These are phyloP conservation scores for Drosophila mettleri DNA, from an alignment of 2,888 invertebrate species.

Conservation along the genomic window DNA sequence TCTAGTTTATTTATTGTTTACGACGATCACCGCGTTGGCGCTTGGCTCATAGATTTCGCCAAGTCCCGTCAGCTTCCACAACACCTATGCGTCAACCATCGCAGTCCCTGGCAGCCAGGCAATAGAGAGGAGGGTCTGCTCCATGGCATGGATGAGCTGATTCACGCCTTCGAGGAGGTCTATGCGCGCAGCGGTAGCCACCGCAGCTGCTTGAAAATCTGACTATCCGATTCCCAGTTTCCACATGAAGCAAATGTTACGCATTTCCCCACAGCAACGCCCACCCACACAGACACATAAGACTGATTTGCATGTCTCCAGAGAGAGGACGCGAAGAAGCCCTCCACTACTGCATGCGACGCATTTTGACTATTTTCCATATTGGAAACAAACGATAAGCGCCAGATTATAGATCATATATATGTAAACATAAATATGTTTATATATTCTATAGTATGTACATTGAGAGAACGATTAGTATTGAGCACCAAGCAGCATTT, in stretches of 20 bases:
- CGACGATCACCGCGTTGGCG: slow-evolving; percentile 94
- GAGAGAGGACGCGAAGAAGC: slow-evolving; percentile 10
- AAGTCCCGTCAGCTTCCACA: slow-evolving; percentile 93
- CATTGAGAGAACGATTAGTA: slow-evolving; percentile 67
- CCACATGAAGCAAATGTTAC: neutral
- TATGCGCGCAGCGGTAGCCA: slow-evolving; percentile 74
- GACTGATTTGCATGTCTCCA: slow-evolving; percentile 60
- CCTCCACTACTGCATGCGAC: slow-evolving; percentile 51
- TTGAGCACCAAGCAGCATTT: slow-evolving; percentile 74
- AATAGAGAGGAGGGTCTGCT: slow-evolving; percentile 98
- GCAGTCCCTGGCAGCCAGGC: slow-evolving; percentile 94
- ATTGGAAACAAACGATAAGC: slow-evolving; percentile 64
- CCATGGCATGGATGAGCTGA: slow-evolving; percentile 95
- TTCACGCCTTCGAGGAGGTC: slow-evolving; percentile 88
- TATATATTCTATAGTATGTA: slow-evolving; percentile 24
- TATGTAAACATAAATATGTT: slow-evolving; percentile 12
- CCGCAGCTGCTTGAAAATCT: slow-evolving; percentile 79
- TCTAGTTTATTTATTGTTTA: slow-evolving; percentile 97
- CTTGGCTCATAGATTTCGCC: slow-evolving; percentile 99
- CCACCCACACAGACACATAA: slow-evolving; percentile 39
- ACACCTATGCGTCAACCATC: slow-evolving; percentile 90
- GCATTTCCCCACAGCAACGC: slow-evolving; percentile 29
- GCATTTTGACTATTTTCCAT: slow-evolving; percentile 66
- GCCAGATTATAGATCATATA: slow-evolving; percentile 28
- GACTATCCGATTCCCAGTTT: slow-evolving; percentile 19